Base-by-base conservation (phyloP, 2,113 vertebrate genomes). In the Ageneiosus marmoratus region DNA sequence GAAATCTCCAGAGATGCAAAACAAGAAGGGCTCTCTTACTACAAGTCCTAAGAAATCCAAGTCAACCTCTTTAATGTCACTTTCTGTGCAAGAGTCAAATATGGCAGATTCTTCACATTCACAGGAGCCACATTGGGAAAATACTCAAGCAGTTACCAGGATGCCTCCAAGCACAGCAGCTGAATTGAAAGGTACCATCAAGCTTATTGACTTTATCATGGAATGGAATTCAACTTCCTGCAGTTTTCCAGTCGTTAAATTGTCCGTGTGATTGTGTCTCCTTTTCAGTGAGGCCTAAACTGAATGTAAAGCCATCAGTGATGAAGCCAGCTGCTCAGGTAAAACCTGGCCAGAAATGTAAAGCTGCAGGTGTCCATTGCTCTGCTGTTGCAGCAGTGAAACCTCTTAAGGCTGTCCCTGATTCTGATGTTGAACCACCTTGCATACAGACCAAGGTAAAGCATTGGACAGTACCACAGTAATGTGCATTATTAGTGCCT, bases 341-440 rank as follows among this genome's bases (percentile, higher is more conserved):
- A 10, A 96, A 93, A 77, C 84, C 93, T 48, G 86, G 88, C 0
- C 91, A 92, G 79, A 99, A 97, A 83, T 92, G 94, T 8, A 97
- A 93, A 81, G 90, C 89, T 0, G 58, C 86, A 0, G 93, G 94
- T 76, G 81, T 84, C 0, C 89, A 86, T 27, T 89, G 92, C 1
- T 95, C 96, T n/a, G 95, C 95, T 0, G 89, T 97, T 22, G 96
- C 95, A 4, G 96, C 96, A 1, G 96, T 98, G 56, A 97, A 95
- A 86, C 97, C 97, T 0, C 86, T 97, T 16, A 95, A 89, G 80
- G 77, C 91, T 46, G 1, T 88, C 13, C 18, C 91, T n/a, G 74
- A 83, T 11, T 41, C 72, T 0, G 72, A 12, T 27, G 84, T 80
- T 72, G 84, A 90, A 29, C 69, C 62, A 2, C 15, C 29, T 0